Conservation (phyloP, 2,797 vertebrate species). For the Lithobates sylvaticus region DNA sequence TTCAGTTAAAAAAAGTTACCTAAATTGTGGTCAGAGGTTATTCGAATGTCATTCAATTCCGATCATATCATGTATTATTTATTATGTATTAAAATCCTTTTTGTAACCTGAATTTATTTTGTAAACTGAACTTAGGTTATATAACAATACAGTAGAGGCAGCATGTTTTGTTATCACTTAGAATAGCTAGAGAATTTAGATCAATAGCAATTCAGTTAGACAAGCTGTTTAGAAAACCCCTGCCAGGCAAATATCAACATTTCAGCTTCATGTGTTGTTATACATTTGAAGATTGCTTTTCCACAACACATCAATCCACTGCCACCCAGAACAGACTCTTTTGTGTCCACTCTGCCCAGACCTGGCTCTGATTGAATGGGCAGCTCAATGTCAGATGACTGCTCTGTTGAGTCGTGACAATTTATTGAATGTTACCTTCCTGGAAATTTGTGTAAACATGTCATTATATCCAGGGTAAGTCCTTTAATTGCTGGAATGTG, state of each 20-base stretch:
- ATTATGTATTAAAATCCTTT: no score
- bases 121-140: no score
- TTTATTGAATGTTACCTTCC: conserved; percentile 28
- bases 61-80: no score
- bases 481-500: conserved; percentile 21
- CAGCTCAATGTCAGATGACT: conserved; percentile 49
- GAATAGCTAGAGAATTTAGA: not conserved
- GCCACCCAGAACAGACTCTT: conserved; percentile 35
- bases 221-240: not conserved
- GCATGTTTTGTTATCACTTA: not conserved
- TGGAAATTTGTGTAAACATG: conserved; percentile 44
- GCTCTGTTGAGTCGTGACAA: conserved; percentile 35
- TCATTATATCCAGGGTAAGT: not conserved
- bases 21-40: no score
- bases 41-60: no score
- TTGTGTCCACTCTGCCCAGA: conserved; percentile 27
- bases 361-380: conserved; percentile 34
- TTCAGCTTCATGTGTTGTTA: not conserved
- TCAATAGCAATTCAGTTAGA: not conserved
- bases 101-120: no score
- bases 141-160: no score
- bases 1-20: no score
- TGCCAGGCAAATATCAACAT: not conserved
- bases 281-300: conserved; percentile 14
- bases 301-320: conserved; percentile 27